Evolutionary conservation across 2,113 vertebrate genomes (phyloP), one percentile per base, ranked within the genome.

Genomic region (Cyphomyrus plagiostoma): DNA sequence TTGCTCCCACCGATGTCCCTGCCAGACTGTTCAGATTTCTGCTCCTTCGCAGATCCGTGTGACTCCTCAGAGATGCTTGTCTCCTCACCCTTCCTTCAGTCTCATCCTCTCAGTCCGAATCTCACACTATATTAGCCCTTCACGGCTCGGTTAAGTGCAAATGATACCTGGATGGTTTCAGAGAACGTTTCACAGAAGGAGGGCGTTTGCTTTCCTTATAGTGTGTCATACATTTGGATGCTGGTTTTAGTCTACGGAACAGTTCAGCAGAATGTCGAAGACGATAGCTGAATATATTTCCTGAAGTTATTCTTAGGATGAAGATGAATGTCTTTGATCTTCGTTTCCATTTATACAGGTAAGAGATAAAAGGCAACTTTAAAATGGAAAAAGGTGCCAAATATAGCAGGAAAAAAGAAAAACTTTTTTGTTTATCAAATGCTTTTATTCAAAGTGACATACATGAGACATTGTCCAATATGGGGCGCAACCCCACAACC

Each of bases 271-370:
- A 91, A 89, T 89, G 50, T 91, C 87, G 85, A 30, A 77, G 84
- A 85, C 58, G 42, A 89, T 86, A 52, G 77, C 53, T 88, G 84
- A 89, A 70, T 90, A 88, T 88, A 88, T 90, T 80, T 50, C 80
- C 23, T 23, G 52, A 53, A n/a, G 48, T 42, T 86, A 82, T 92
- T 91, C 94, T 93, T 88, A 90, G 56, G 66, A 23, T 53, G 42
- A 46, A 35, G 39, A 89, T 39, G 89, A 84, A 90, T 91, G 91
- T 53, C 83, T 92, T 92, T 94, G 90, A 93, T 95, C 90, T 89
- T 39, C 86, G 15, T 91, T 88, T 91, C 84, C 86, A 52, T 85
- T 87, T 92, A 90, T 87, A 88, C 74, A 62, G 26, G 53, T 39
- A 92, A 90, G 80, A 91, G 92, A 91, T 90, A 26, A 88, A 66